A percentile compares a stretch with the other conserved stretches of the same genome.
These are phyloP conservation scores for Helleia helle DNA, from an alignment of 2,888 invertebrate genomes.

Conservation along the genomic window DNA sequence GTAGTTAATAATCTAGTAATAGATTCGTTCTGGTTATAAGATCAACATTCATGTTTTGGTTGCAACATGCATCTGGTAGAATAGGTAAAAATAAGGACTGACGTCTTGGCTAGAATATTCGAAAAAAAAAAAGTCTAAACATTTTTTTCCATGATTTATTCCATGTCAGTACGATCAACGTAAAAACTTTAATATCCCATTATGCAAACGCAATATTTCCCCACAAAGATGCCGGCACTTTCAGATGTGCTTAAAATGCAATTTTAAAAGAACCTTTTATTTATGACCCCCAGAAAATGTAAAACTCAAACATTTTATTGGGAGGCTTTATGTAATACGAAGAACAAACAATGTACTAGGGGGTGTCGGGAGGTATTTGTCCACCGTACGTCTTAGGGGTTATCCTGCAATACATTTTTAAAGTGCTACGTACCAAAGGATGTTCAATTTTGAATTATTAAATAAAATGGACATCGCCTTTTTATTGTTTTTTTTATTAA, in stretches of 20 bases:
- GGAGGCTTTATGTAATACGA: slow-evolving; percentile 62
- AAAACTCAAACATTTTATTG: slow-evolving; percentile 72
- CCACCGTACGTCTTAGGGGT: slow-evolving; percentile 32
- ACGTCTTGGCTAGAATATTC: too few relatives aligned
- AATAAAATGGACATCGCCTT: background rate
- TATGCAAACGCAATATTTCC: slow-evolving; percentile 29
- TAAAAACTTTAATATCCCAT: slow-evolving; percentile 38
- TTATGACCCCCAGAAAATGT: slow-evolving; percentile 68
- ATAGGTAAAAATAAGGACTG: too few relatives aligned
- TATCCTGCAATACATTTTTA: slow-evolving; percentile 34
- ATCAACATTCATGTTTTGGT: background rate
- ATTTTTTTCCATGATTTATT: slow-evolving; percentile 24
- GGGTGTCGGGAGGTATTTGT: slow-evolving; percentile 57
- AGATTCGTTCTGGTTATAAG: too few relatives aligned
- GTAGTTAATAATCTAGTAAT: too few relatives aligned
- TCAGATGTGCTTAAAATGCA: slow-evolving; percentile 70
- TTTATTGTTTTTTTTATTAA: background rate
- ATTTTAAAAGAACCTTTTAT: slow-evolving; percentile 66
- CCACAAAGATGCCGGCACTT: slow-evolving; percentile 53
- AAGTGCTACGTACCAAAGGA: slow-evolving; percentile 23
- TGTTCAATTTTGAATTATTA: slow-evolving; percentile 4
- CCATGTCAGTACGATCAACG: slow-evolving; percentile 10
- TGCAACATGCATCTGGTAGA: too few relatives aligned
- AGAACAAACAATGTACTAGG: slow-evolving; percentile 66
- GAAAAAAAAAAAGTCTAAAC: too few relatives aligned